Conservation (phyloP, 2,888 invertebrate genomes). For the Hemaris fuciformis region DNA sequence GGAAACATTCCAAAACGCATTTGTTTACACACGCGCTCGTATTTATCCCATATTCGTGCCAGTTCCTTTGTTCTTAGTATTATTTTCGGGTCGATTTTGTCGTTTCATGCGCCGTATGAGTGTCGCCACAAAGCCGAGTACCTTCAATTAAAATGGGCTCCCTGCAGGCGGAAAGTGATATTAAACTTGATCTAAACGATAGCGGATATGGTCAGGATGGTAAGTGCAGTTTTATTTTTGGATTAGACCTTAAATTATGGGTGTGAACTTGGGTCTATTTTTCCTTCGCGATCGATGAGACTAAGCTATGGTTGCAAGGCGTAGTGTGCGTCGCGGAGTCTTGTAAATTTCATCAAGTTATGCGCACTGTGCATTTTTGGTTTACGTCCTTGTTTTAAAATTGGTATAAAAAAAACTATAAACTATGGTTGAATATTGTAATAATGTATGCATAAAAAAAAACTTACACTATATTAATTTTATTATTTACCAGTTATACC, state of each 20-base stretch:
- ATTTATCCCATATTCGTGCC: slow-evolving; percentile 37
- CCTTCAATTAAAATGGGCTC: slow-evolving; percentile 49
- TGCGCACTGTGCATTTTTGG: no score
- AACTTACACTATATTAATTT: no score
- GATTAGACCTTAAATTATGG: neutral
- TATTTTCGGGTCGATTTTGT: slow-evolving; percentile 29
- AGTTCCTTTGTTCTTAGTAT: slow-evolving; percentile 48
- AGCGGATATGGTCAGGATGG: slow-evolving; percentile 59
- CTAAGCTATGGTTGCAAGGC: neutral
- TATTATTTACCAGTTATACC: no score
- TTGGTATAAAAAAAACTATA: no score
- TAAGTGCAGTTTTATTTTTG: slow-evolving; percentile 27
- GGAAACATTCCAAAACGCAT: slow-evolving; percentile 52
- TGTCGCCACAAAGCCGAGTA: slow-evolving; percentile 18
- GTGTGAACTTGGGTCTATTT: neutral
- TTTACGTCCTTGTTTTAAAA: no score
- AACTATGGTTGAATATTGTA: no score
- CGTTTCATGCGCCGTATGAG: slow-evolving; percentile 19
- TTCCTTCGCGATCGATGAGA: neutral
- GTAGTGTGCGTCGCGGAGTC: neutral
- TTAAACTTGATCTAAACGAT: slow-evolving; percentile 51
- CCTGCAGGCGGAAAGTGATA: slow-evolving; percentile 37
- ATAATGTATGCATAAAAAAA: no score
- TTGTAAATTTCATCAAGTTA: neutral
- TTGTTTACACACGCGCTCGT: slow-evolving; percentile 43